Conservation (phyloP, 53 echinoderm and acorn worm genomes). For the Antedon mediterranea region DNA sequence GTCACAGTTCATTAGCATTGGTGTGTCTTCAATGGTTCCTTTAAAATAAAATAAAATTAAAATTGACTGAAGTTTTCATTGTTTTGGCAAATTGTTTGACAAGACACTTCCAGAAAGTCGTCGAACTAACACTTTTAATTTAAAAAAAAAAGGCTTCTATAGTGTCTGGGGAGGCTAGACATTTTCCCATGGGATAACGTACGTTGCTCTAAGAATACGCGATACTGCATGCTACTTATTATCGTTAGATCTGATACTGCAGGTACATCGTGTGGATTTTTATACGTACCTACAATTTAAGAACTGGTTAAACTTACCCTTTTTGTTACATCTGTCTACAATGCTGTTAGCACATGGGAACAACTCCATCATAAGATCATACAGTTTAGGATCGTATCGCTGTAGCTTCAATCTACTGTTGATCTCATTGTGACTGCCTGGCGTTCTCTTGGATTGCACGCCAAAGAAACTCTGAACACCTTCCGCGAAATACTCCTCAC, state of each 20-base stretch:
- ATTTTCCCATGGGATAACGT: constrained; percentile 12
- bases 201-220: background rate
- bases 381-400: constrained; percentile 33
- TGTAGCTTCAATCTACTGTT: constrained; percentile 29
- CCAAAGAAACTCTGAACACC: constrained; percentile 47
- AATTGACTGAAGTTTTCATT: no score
- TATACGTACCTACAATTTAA: background rate
- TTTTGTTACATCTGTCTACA: constrained; percentile 29
- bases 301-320: constrained; percentile 14
- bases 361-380: constrained; percentile 21
- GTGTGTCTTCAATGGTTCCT: background rate
- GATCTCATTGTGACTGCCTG: constrained; percentile 27
- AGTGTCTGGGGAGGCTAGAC: no score
- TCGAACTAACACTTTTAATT: no score
- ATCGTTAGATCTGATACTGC: no score
- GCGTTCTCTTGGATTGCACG: constrained; percentile 19
- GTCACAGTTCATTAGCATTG: background rate
- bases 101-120: no score
- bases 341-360: constrained; percentile 45
- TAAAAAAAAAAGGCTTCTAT: no score
- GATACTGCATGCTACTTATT: constrained; percentile 10
- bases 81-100: no score
- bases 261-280: no score
- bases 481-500: constrained; percentile 49
- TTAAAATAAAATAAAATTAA: background rate